Percentiles rank a stretch among this genome's conserved stretches.
These are phyloP conservation scores for Buphagus erythrorhynchus DNA, from an alignment of 2,797 vertebrate genomes.

Conservation along the genomic window DNA sequence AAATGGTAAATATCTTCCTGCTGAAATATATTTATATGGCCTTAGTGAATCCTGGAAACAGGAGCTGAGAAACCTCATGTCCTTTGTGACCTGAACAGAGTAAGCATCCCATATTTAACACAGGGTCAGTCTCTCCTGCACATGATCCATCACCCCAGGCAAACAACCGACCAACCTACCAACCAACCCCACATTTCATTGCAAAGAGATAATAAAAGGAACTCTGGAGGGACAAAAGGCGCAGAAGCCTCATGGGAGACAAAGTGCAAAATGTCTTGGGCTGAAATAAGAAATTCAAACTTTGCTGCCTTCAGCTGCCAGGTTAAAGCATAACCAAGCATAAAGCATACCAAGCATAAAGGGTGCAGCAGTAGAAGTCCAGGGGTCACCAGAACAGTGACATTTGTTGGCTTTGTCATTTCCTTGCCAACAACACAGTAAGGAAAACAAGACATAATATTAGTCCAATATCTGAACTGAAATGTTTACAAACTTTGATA, in stretches of 20 bases:
- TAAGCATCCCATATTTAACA: neutral
- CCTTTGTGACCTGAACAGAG: neutral
- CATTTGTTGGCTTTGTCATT: rapidly evolving
- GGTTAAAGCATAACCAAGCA: no score
- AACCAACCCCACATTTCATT: neutral
- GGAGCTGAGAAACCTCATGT: neutral
- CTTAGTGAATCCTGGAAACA: neutral
- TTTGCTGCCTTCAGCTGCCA: neutral
- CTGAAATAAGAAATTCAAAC: neutral
- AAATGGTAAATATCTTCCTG: neutral
- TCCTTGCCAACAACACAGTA: neutral
- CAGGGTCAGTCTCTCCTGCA: neutral
- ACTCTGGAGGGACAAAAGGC: neutral
- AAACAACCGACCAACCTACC: neutral
- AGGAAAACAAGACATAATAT: neutral
- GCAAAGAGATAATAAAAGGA: neutral
- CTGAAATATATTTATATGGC: neutral
- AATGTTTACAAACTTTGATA: neutral
- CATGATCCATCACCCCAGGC: neutral
- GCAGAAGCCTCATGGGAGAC: neutral
- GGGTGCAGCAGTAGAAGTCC: neutral
- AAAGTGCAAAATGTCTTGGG: neutral
- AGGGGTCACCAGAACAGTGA: neutral
- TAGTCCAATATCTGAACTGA: neutral
- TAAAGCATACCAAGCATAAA: neutral